These are phyloP conservation scores for Clepsis dumicolana DNA, from an alignment of 2,888 invertebrate genomes.

Conservation along the genomic window DNA sequence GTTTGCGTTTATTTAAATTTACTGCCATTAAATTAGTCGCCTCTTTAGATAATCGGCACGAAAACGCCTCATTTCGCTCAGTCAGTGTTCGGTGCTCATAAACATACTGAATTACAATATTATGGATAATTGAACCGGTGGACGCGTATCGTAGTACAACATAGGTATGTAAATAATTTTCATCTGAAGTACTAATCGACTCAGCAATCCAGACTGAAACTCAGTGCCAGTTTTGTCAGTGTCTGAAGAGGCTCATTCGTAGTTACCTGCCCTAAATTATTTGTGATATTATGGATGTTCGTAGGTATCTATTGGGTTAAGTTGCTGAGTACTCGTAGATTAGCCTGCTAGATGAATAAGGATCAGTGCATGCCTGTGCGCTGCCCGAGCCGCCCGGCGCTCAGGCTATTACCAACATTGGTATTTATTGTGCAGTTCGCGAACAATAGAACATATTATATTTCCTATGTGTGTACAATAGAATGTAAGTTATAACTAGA, in stretches of 20 bases:
- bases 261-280: slow-evolving; percentile 81
- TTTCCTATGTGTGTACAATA: slow-evolving; percentile 66
- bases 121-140: not conserved
- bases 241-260: slow-evolving; percentile 73
- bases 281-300: slow-evolving; percentile 79
- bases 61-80: slow-evolving; percentile 1
- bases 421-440: slow-evolving; percentile 51
- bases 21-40: slow-evolving; percentile 83
- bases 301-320: slow-evolving; percentile 54
- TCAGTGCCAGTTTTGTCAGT: slow-evolving; percentile 45
- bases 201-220: slow-evolving; percentile 46
- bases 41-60: slow-evolving; percentile 65
- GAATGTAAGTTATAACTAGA: slow-evolving; percentile 71
- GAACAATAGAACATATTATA: slow-evolving; percentile 53
- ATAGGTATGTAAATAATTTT: slow-evolving; percentile 35
- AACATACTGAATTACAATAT: slow-evolving; percentile 20
- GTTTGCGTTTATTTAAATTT: slow-evolving; percentile 55
- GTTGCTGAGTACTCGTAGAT: slow-evolving; percentile 44
- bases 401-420: slow-evolving; percentile 51
- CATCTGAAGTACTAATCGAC: slow-evolving; percentile 40
- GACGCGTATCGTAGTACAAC: slow-evolving; percentile 16
- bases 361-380: slow-evolving; percentile 46
- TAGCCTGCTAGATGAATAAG: slow-evolving; percentile 35
- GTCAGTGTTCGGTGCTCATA: not conserved
- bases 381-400: slow-evolving; percentile 44